phyloP scores from a whole-genome alignment of 1,140 invertebrate species.

The Araneus ventricosus region DNA sequence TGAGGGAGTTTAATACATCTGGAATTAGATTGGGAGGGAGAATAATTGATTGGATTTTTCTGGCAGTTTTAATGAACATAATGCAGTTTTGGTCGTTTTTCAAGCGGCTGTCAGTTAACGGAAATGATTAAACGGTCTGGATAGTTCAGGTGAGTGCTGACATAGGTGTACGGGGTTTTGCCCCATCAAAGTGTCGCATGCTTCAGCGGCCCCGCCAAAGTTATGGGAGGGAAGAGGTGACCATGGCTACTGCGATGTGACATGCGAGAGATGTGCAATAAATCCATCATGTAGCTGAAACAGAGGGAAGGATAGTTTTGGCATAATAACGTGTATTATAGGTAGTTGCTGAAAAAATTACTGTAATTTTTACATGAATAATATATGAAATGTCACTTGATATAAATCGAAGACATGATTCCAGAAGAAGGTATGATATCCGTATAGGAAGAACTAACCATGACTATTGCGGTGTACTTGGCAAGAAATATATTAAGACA shows the following conservation, averaged over 20 bases:
- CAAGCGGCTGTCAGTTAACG: conserved; percentile 22
- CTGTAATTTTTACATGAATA: too few relatives aligned
- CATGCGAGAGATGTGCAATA: neutral
- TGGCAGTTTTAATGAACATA: conserved; percentile 57
- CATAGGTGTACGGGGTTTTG: neutral
- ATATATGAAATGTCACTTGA: too few relatives aligned
- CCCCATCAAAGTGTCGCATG: neutral
- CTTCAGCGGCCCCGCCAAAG: neutral
- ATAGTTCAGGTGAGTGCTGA: conserved; percentile 30
- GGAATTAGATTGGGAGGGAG: conserved; percentile 52
- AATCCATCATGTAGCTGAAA: neutral
- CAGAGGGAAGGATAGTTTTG: neutral
- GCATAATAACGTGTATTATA: too few relatives aligned
- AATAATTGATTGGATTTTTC: conserved; percentile 60
- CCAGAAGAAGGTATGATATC: too few relatives aligned
- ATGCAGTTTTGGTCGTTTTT: conserved; percentile 26
- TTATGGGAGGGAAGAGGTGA: neutral
- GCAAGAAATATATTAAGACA: too few relatives aligned
- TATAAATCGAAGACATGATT: too few relatives aligned
- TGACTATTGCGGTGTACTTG: too few relatives aligned
- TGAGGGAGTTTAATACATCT: conserved; percentile 28
- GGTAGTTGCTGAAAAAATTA: too few relatives aligned
- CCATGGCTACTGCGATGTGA: neutral
- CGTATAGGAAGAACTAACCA: too few relatives aligned
- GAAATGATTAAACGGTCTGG: conserved; percentile 34